Evolutionary conservation across 2,888 invertebrate genomes (phyloP).

Genomic region (Andrena hattorfiana): DNA sequence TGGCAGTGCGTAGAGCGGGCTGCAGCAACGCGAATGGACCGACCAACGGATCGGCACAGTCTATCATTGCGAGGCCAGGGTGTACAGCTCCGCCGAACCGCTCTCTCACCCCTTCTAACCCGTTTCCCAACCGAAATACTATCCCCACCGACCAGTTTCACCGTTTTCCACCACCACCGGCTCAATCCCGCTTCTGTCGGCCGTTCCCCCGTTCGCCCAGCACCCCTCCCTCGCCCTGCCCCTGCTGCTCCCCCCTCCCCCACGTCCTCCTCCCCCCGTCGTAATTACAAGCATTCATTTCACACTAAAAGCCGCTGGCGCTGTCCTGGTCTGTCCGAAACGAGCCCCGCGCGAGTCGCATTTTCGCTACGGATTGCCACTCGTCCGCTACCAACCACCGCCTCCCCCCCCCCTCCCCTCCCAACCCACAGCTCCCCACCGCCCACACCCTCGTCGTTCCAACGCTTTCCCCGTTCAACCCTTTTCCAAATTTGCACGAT

Average conservation of each 20-base stretch:
- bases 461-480: conserved; percentile 39
- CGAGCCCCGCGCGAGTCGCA: conserved; percentile 76
- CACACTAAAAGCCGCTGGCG: conserved; percentile 83
- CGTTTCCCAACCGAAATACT: conserved; percentile 64
- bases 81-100: conserved; percentile 75
- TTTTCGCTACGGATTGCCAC: conserved; percentile 72
- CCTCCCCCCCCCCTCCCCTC: neutral
- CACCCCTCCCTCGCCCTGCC: conserved; percentile 59
- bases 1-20: conserved; percentile 70
- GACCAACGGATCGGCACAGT: conserved; percentile 74
- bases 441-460: conserved; percentile 21
- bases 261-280: conserved; percentile 70
- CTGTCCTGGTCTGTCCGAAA: conserved; percentile 72
- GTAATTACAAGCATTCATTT: conserved; percentile 85
- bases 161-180: conserved; percentile 45
- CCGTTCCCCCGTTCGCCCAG: conserved; percentile 18
- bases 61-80: conserved; percentile 78
- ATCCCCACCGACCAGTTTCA: conserved; percentile 62
- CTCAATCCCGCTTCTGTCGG: conserved; percentile 63
- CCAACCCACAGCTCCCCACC: neutral
- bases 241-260: conserved; percentile 67
- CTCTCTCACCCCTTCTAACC: conserved; percentile 58
- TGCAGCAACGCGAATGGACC: conserved; percentile 63
- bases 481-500: conserved; percentile 73
- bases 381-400: conserved; percentile 52